phyloP scores from a whole-genome alignment of 2,113 vertebrate species.

The Stegastes partitus region DNA sequence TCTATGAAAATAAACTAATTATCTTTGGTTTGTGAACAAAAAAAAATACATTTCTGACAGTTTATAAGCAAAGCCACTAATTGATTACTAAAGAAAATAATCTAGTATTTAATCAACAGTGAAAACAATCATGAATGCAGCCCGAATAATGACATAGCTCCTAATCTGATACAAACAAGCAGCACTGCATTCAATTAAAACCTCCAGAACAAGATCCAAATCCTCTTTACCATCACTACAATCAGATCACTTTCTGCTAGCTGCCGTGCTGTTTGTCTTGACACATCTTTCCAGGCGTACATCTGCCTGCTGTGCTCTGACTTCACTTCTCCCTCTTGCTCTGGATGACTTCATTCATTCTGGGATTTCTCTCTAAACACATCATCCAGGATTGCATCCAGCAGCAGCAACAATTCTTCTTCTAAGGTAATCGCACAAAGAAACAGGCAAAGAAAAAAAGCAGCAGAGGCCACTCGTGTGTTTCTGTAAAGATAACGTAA shows the following conservation, averaged over 20 bases:
- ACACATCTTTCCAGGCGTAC: constrained; percentile 15
- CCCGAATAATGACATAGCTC: neutral
- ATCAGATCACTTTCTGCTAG: neutral
- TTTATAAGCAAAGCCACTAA: no score
- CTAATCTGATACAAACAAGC: constrained; percentile 1
- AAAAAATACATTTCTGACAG: no score
- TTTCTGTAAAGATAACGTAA: constrained; percentile 21
- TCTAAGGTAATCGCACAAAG: constrained; percentile 7
- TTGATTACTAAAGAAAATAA: no score
- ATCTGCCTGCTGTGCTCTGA: neutral
- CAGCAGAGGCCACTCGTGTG: neutral
- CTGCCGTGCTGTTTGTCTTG: constrained; percentile 7
- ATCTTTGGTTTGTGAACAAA: no score
- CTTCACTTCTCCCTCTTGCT: constrained; percentile 13
- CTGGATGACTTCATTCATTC: constrained; percentile 54
- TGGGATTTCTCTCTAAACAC: constrained; percentile 59
- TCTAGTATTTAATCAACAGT: no score
- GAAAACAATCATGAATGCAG: no score
- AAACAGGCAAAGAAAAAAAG: neutral
- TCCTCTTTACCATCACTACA: neutral
- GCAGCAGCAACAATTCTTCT: constrained; percentile 19
- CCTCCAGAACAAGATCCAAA: neutral
- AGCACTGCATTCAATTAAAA: neutral
- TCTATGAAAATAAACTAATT: no score
- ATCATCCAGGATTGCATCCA: constrained; percentile 37